phyloP scores from a whole-genome alignment of 2,888 invertebrate genomes.

The Megaustenia siamemsis region DNA sequence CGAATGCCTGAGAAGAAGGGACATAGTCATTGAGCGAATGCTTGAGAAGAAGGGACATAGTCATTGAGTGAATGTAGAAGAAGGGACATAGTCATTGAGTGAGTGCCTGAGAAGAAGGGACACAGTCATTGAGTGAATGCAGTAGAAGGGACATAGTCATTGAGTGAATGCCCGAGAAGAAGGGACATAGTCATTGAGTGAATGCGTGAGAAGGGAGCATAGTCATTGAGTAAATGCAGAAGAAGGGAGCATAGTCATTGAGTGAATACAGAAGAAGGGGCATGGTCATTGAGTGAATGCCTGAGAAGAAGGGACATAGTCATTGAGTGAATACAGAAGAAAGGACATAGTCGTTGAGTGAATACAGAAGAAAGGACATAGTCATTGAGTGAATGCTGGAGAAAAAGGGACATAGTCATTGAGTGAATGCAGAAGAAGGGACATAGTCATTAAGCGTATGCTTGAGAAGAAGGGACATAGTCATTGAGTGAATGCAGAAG shows the following conservation, averaged over 20 bases:
- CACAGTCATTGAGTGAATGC: background rate
- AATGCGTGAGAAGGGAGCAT: background rate
- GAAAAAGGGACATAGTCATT: background rate
- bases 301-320: too few species aligned
- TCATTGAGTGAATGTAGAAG: background rate
- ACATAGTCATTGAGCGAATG: background rate
- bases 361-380: background rate
- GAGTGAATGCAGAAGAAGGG: background rate
- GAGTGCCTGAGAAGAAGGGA: too few species aligned
- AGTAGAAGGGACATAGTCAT: background rate
- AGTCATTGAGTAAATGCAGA: background rate
- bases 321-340: too few species aligned
- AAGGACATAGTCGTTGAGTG: background rate
- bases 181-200: background rate
- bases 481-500: background rate
- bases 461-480: background rate
- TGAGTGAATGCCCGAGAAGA: background rate
- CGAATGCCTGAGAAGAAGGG: background rate
- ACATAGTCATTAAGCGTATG: background rate
- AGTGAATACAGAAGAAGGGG: background rate
- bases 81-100: background rate
- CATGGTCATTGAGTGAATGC: background rate
- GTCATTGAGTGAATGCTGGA: background rate
- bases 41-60: background rate
- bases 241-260: background rate